Base-by-base conservation (phyloP, 1,140 invertebrate genomes). In the Sminthurides bifidus region DNA sequence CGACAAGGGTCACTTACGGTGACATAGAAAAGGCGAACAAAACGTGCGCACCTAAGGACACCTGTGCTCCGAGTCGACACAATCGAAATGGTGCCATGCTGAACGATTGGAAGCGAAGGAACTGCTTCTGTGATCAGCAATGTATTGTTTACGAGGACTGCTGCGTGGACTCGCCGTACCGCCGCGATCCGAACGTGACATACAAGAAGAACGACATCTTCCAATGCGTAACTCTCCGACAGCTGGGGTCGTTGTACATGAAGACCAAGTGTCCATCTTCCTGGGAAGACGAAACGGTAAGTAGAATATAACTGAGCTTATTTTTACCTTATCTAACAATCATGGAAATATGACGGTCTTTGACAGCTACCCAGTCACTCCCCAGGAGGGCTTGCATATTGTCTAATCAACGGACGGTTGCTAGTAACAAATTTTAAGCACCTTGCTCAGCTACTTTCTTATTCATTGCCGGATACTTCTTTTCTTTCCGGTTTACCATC, bases 91-190 rank as follows among this genome's bases (percentile, higher is more conserved):
- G 62, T 38, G 62, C 62, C 48, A 58, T 64, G 56, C 55, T 64
- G 55, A 61, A 64, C 49, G 67, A 71, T 56, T 73, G 71, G 69
- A 68, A 68, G 37, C 66, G 68, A 12, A 63, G 72, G n/a, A 75
- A 74, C 63, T 77, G 76, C 60, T 66, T 73, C 29, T 77, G 76
- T 59, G 76, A 77, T 59, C 60, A 69, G 26, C 61, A 65, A 5
- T 77, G 76, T 58, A 60, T 63, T 21, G 60, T 66, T 2, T 77
- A 74, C 56, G 75, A 75, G 23, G 76, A 77, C 64, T 77, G 76
- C 59, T 77, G 76, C 56, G 61, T 71, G 1, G 74, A 77, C 56
- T 72, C 74, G 0, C 54, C 61, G 1, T 62, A 43, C 49, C 52
- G 61, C 27, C 41, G 61, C 46, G 61, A 64, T 53, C 61, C 61